A percentile compares a stretch with the other conserved stretches of the same genome.
These are phyloP conservation scores for Rhinogobius similis DNA, from an alignment of 2,113 vertebrate genomes.

Conservation along the genomic window DNA sequence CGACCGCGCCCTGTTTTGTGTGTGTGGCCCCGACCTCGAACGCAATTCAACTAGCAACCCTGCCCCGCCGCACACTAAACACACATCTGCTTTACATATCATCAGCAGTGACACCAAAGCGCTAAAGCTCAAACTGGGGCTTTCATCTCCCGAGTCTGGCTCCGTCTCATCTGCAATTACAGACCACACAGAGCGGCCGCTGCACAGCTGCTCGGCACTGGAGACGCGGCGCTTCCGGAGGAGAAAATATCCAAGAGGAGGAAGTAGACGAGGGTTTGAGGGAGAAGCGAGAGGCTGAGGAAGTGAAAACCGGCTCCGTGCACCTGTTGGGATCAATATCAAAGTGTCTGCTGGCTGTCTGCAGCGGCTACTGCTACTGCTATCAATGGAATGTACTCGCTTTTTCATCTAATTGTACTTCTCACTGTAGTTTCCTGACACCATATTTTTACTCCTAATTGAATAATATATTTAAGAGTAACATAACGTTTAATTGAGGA, in stretches of 20 bases:
- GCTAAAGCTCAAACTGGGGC: constrained; percentile 56
- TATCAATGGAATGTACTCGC: neutral
- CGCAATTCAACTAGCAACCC: constrained; percentile 47
- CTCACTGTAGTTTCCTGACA: too few relatives aligned
- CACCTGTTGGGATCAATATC: neutral
- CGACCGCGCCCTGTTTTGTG: constrained; percentile 47
- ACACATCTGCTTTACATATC: constrained; percentile 77
- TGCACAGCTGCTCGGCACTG: constrained; percentile 46
- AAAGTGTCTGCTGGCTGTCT: neutral
- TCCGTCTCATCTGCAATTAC: constrained; percentile 68
- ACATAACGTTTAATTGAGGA: too few relatives aligned
- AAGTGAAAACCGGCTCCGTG: neutral
- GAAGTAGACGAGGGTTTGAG: neutral
- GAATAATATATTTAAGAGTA: too few relatives aligned
- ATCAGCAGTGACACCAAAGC: constrained; percentile 68
- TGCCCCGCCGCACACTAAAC: constrained; percentile 60
- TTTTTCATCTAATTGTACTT: too few relatives aligned
- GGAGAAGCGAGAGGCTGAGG: constrained; percentile 8
- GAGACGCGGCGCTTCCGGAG: constrained; percentile 10
- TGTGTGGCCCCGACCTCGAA: constrained; percentile 61
- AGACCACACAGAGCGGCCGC: constrained; percentile 69
- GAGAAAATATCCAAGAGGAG: neutral
- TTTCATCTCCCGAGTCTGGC: constrained; percentile 73
- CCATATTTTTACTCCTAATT: too few relatives aligned
- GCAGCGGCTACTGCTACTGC: neutral